Percentiles rank a stretch among this genome's conserved stretches.
phyloP scores from a whole-genome alignment of 2,113 vertebrate species.

The Phalacrocorax carbo region DNA sequence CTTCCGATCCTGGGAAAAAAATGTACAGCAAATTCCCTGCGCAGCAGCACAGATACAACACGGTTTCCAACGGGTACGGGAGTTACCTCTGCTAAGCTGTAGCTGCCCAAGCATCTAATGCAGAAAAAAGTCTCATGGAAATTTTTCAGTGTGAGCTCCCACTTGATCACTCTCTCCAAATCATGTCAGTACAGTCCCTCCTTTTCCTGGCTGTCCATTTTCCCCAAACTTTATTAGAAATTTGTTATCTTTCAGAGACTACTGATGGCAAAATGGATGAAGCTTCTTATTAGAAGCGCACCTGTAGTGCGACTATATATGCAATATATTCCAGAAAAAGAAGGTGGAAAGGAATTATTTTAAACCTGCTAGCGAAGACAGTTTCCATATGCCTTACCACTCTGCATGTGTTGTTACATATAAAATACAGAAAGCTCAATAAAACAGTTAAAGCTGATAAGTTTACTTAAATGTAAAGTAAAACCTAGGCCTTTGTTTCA shows the following conservation, averaged over 20 bases:
- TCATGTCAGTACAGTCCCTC: not conserved
- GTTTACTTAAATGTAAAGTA: not conserved
- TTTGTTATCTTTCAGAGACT: not conserved
- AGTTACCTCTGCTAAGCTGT: not conserved
- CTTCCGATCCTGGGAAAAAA: not conserved
- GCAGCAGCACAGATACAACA: rapidly evolving
- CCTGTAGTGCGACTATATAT: not conserved
- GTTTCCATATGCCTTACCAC: not conserved
- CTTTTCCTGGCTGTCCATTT: not conserved
- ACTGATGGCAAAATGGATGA: not conserved
- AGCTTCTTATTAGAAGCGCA: not conserved
- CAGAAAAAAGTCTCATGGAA: not conserved
- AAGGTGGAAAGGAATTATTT: not conserved
- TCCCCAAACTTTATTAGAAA: rapidly evolving
- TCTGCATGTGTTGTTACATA: rapidly evolving
- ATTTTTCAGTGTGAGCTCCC: not conserved
- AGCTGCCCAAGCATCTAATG: not conserved
- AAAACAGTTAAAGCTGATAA: not conserved
- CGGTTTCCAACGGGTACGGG: not conserved
- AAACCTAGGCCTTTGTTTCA: not conserved
- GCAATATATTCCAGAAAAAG: not conserved
- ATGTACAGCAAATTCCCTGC: not conserved
- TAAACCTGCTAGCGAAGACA: not conserved
- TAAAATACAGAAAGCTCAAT: not conserved
- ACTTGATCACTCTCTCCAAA: not conserved